These are phyloP conservation scores for Lampris incognitus DNA, from an alignment of 2,113 vertebrate genomes.

Conservation along the genomic window DNA sequence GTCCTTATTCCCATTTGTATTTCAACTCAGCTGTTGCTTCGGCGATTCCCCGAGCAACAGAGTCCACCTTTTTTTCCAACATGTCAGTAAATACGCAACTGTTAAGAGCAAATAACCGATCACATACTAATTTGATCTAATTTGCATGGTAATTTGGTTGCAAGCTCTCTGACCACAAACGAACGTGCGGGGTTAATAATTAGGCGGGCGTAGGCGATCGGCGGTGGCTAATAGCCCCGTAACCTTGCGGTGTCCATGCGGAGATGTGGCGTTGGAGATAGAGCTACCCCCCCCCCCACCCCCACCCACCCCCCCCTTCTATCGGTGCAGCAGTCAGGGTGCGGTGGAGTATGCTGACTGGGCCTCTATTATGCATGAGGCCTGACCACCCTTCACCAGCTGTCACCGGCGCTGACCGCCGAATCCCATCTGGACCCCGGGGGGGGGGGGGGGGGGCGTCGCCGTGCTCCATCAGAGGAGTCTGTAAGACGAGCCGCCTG, in stretches of 20 bases:
- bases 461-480: constrained; percentile 71
- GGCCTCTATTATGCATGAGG: constrained; percentile 81
- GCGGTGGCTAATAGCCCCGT: constrained; percentile 60
- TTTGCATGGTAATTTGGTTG: too few species aligned
- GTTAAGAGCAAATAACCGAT: too few species aligned
- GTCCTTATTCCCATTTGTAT: background rate
- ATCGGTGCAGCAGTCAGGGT: constrained; percentile 66
- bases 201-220: background rate
- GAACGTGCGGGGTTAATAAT: too few species aligned
- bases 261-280: constrained; percentile 47
- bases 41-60: too few species aligned
- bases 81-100: too few species aligned
- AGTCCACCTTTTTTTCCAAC: too few species aligned
- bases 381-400: constrained; percentile 79
- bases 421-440: constrained; percentile 77
- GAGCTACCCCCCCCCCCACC: constrained; percentile 45
- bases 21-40: background rate
- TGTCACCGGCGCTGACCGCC: constrained; percentile 82
- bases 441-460: too few species aligned
- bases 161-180: too few species aligned
- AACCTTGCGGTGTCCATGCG: constrained; percentile 57
- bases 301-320: too few species aligned
- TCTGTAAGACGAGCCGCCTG: constrained; percentile 77
- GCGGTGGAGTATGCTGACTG: constrained; percentile 67
- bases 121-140: too few species aligned